phyloP scores from a whole-genome alignment of 2,113 vertebrate species.

The Sciurus niger region DNA sequence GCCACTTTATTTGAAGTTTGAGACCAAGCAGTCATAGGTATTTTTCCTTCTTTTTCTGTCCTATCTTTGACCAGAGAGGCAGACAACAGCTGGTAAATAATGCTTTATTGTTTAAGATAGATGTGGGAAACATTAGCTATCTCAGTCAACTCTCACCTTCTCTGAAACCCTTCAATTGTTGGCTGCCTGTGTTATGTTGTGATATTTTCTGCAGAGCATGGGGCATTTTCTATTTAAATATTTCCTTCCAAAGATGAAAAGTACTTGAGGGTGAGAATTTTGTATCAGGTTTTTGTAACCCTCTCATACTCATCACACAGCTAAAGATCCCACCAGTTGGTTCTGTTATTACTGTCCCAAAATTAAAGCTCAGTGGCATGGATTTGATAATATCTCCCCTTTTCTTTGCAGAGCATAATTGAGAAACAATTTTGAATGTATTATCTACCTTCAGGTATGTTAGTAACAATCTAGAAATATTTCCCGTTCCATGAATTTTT shows the following conservation, averaged over 20 bases:
- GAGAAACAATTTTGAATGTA: background rate
- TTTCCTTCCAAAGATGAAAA: conserved; percentile 12
- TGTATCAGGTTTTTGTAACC: background rate
- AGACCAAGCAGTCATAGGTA: background rate
- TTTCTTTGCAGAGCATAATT: background rate
- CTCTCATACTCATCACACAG: background rate
- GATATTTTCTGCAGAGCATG: background rate
- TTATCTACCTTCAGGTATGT: background rate
- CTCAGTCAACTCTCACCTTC: background rate
- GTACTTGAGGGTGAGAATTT: background rate
- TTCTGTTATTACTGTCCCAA: background rate
- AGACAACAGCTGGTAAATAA: background rate
- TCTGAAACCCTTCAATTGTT: background rate
- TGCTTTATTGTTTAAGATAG: background rate
- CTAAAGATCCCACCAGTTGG: background rate
- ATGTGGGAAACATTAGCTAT: background rate
- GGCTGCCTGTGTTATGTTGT: background rate
- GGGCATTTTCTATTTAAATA: background rate
- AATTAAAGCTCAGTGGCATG: conserved; percentile 27
- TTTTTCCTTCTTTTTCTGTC: background rate
- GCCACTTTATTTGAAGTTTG: background rate
- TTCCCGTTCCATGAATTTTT: background rate
- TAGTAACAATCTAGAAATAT: conserved; percentile 9
- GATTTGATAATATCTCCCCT: background rate
- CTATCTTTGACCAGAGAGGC: conserved; percentile 13